A percentile compares a stretch with the other conserved stretches of the same genome.
These are phyloP conservation scores for Smittia aterrima DNA, from an alignment of 2,888 invertebrate genomes.

Conservation along the genomic window DNA sequence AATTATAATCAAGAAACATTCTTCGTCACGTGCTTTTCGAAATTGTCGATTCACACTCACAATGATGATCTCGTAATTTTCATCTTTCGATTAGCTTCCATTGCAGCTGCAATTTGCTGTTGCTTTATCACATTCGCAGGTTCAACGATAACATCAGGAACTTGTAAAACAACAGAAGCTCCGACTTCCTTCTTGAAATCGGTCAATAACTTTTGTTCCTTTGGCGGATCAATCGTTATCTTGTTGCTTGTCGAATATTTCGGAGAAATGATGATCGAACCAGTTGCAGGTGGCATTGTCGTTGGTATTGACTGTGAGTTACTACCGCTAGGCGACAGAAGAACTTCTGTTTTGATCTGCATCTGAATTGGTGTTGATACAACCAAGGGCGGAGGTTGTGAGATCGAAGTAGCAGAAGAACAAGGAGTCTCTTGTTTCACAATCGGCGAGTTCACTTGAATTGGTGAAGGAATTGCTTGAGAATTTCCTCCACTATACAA, in stretches of 20 bases:
- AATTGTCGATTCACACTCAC: constrained; percentile 53
- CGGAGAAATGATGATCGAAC: constrained; percentile 31
- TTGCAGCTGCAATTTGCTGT: constrained; percentile 45
- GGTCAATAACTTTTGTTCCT: constrained; percentile 43
- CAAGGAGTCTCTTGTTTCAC: constrained; percentile 29
- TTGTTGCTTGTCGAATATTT: constrained; percentile 24
- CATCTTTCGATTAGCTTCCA: constrained; percentile 50
- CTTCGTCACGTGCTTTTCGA: not conserved
- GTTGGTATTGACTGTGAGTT: constrained; percentile 44
- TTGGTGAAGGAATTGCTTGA: constrained; percentile 19
- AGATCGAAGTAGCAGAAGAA: constrained; percentile 8
- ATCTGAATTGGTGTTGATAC: constrained; percentile 32
- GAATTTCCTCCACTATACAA: constrained; percentile 9
- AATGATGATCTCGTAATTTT: constrained; percentile 55
- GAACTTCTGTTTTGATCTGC: constrained; percentile 37
- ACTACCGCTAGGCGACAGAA: constrained; percentile 8
- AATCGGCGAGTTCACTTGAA: constrained; percentile 33
- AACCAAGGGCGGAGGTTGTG: constrained; percentile 35
- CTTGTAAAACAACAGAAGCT: not conserved
- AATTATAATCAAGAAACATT: constrained; percentile 37
- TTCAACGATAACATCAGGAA: constrained; percentile 44
- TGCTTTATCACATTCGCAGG: constrained; percentile 45
- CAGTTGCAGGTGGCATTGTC: constrained; percentile 12
- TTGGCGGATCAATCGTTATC: constrained; percentile 1
- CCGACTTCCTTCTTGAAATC: constrained; percentile 44